phyloP scores from a whole-genome alignment of 2,113 vertebrate species.

The Oncorhynchus masou region DNA sequence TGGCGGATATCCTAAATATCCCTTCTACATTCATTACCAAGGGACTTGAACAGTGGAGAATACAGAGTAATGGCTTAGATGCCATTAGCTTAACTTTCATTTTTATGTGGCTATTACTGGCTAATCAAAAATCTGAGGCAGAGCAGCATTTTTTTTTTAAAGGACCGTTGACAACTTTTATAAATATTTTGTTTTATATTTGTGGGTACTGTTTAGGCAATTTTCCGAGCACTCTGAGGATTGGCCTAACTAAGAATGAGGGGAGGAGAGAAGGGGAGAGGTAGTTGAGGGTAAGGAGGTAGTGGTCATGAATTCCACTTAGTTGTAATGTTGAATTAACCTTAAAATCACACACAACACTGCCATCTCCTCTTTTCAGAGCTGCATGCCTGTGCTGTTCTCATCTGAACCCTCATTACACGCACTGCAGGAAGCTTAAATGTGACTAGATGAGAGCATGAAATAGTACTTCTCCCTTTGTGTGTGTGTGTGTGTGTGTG shows the following conservation, averaged over 20 bases:
- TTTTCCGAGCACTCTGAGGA: slow-evolving; percentile 7
- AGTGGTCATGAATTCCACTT: not conserved
- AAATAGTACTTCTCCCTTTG: slow-evolving; percentile 6
- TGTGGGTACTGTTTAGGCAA: not conserved
- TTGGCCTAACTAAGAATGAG: not conserved
- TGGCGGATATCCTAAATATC: not conserved
- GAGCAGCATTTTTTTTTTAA: too few species aligned
- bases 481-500: not conserved
- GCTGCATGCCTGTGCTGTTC: not conserved
- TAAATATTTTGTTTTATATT: not conserved
- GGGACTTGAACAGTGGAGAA: slow-evolving; percentile 1
- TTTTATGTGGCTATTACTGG: too few species aligned
- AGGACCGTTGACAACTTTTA: too few species aligned
- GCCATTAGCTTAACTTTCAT: not conserved
- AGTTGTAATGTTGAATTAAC: slow-evolving; percentile 23
- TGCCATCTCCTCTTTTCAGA: slow-evolving; percentile 3
- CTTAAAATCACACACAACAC: slow-evolving; percentile 1
- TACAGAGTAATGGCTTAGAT: not conserved
- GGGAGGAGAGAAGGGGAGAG: not conserved
- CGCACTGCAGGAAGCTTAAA: not conserved
- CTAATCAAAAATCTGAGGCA: too few species aligned
- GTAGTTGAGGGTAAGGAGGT: not conserved
- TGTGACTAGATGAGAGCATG: slow-evolving; percentile 24
- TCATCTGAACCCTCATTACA: slow-evolving; percentile 25
- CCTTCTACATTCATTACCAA: not conserved